Percentiles rank a stretch among this genome's conserved stretches.
Evolutionary conservation across 2,113 vertebrate genomes (phyloP).

Genomic region (Syngnathus typhle): DNA sequence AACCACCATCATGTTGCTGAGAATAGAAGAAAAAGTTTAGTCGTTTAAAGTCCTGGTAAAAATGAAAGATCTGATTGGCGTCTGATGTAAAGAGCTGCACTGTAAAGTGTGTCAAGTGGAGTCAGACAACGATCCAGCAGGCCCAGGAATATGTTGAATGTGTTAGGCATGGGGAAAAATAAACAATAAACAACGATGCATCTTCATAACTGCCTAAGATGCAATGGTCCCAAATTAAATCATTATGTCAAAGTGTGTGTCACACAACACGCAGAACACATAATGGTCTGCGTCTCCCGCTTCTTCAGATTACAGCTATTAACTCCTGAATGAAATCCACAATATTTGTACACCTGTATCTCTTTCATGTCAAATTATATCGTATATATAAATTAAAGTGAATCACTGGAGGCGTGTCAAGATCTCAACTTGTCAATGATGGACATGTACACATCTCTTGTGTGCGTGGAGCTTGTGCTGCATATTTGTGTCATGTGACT

Average conservation of each 20-base stretch:
- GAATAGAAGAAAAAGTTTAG: too few species aligned
- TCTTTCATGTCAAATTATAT: background rate
- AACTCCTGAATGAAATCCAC: background rate
- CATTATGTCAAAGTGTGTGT: background rate
- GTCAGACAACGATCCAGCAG: background rate
- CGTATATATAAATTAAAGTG: background rate
- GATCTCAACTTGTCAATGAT: background rate
- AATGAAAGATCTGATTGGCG: too few species aligned
- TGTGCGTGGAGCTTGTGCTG: background rate
- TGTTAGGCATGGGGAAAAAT: background rate
- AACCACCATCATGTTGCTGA: too few species aligned
- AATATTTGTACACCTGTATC: background rate
- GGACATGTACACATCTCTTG: background rate
- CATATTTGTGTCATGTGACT: slow-evolving; percentile 29
- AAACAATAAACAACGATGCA: background rate
- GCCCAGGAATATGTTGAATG: background rate
- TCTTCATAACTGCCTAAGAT: background rate
- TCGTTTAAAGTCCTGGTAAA: too few species aligned
- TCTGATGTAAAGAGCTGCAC: too few species aligned
- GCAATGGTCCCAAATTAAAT: background rate
- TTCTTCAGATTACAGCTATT: background rate
- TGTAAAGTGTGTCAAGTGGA: too few species aligned
- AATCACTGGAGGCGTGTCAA: background rate
- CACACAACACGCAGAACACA: too few species aligned
- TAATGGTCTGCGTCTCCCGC: background rate